Conservation (phyloP, 2,113 vertebrate genomes). For the Carollia perspicillata region DNA sequence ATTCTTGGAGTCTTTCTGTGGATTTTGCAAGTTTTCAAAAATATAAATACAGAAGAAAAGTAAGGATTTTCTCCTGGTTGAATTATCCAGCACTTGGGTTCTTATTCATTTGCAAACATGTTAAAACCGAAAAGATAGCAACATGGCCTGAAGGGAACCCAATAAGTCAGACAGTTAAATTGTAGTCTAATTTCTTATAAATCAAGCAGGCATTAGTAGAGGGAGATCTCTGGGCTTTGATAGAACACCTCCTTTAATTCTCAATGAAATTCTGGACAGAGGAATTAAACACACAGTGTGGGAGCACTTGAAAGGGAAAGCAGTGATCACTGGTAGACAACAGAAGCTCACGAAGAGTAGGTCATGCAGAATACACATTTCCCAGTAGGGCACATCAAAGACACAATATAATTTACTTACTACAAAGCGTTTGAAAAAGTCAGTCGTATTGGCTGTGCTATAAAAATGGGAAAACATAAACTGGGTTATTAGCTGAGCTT, state of each 20-base stretch:
- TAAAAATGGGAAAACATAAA: not conserved
- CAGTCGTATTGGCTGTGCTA: not conserved
- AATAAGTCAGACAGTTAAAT: not conserved
- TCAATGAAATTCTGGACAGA: not conserved
- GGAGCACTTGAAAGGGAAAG: not conserved
- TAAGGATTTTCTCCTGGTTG: not conserved
- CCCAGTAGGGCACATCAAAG: not conserved
- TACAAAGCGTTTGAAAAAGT: not conserved
- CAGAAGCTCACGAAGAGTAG: conserved; percentile 32
- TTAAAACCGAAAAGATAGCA: not conserved
- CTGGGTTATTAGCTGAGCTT: not conserved
- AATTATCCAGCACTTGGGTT: not conserved
- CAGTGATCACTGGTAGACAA: not conserved
- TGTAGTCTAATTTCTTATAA: not conserved
- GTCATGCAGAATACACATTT: conserved; percentile 34
- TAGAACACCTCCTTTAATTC: not conserved
- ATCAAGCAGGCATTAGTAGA: not conserved
- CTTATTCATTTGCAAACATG: conserved; percentile 1
- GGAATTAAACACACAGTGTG: not conserved
- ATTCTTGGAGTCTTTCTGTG: not conserved
- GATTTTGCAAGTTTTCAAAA: conserved; percentile 9
- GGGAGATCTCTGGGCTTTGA: not conserved
- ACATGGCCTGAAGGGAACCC: not conserved
- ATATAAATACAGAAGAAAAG: not conserved
- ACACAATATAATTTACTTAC: conserved; percentile 23